A percentile compares a stretch with the other conserved stretches of the same genome.
Conservation (phyloP, 2,888 invertebrate genomes). For the Hololepta plana region DNA sequence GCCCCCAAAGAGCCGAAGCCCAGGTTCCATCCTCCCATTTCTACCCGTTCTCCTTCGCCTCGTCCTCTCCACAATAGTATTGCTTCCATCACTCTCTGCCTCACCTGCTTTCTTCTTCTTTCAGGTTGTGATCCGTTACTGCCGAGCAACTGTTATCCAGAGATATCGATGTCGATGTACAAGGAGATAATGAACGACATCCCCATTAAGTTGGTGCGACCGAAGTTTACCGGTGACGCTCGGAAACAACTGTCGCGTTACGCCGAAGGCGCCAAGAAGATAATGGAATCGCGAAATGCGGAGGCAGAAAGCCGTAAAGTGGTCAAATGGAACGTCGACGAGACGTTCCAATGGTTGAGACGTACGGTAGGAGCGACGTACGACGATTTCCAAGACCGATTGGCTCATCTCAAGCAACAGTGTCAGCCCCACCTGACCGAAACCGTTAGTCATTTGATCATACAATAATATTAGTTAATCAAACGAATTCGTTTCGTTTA, state of each 20-base stretch:
- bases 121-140: slow-evolving; percentile 76
- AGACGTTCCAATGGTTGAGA: slow-evolving; percentile 90
- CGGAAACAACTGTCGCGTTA: slow-evolving; percentile 72
- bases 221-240: slow-evolving; percentile 90
- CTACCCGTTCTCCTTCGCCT: too few species aligned
- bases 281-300: slow-evolving; percentile 86
- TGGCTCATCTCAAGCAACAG: slow-evolving; percentile 82
- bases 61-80: too few species aligned
- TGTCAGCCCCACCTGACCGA: slow-evolving; percentile 93
- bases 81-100: too few species aligned
- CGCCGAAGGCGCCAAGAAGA: slow-evolving; percentile 92
- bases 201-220: slow-evolving; percentile 80
- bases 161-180: slow-evolving; percentile 89
- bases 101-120: too few species aligned
- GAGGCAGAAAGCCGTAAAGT: slow-evolving; percentile 89
- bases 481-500: background rate
- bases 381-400: slow-evolving; percentile 78
- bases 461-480: too few species aligned
- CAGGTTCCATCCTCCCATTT: too few species aligned
- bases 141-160: slow-evolving; percentile 81
- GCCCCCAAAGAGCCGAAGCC: too few species aligned
- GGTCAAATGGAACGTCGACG: slow-evolving; percentile 97
- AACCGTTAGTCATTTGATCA: slow-evolving; percentile 53
- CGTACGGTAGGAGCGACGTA: slow-evolving; percentile 86
- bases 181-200: slow-evolving; percentile 97